Base-by-base conservation (phyloP, 2,888 invertebrate species). In the Hemicrepidius hirtus region DNA sequence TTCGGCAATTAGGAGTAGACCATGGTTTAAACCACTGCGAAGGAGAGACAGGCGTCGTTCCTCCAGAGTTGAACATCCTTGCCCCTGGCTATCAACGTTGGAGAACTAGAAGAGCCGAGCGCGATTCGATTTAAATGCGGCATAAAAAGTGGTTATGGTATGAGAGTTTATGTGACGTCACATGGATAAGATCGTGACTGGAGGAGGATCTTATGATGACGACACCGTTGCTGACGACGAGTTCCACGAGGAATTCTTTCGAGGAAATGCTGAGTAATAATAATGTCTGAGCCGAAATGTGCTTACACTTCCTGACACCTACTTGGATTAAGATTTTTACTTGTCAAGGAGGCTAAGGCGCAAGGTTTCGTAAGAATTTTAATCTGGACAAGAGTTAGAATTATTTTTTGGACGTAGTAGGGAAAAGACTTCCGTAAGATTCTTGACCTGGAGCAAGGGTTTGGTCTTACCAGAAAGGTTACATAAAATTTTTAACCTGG, bases 1-100 rank as follows among this genome's bases (percentile, higher is more conserved):
- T 57, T 40, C 18, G 18, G 18, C 57, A 37, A 57, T 57, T 37
- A 57, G 57, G 35, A 35, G 37, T 10, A 35, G 57, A 20, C 37
- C 37, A 57, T 37, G 6, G 32, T 28, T 32, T 35, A 55, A 32
- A 55, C 7, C 0, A 18, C 21, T 37, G 40, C 55, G 18, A 66
- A 55, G 55, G 16, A 53, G 20, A 37, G 32, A 41, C 49, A 32
- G 32, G 53, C 49, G 53, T 9, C 28, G 57, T 57, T 40, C 68
- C 24, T 37, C 60, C 18, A 62, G 69, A 73, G 69, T 73, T 73
- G 70, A 74, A 70, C 73, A 74, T 74, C 73, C 70, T 74, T 74
- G 73, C 73, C 73, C 68, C 65, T 66, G 69, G 73, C 73, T 24
- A 69, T 57, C 44, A 24, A 20, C 35, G 59, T 50, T 60, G 59